A percentile compares a stretch with the other conserved stretches of the same genome.
Conservation (phyloP, 2,113 vertebrate species). For the Catharus bicknelli region DNA sequence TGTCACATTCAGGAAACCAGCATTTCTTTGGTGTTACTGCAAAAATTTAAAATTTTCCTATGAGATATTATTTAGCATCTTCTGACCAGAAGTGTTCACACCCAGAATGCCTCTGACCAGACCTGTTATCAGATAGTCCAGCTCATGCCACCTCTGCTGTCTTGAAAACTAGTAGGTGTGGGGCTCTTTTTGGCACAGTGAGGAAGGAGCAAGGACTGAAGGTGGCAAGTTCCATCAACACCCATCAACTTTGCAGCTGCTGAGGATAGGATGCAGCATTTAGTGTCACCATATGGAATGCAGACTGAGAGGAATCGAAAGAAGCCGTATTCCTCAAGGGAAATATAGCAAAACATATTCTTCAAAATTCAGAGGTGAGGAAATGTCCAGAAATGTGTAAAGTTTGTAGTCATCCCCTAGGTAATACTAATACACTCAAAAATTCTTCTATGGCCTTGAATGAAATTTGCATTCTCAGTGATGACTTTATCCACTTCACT, state of each 20-base stretch:
- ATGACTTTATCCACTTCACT: not conserved
- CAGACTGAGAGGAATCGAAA: slow-evolving; percentile 2
- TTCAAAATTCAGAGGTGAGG: slow-evolving; percentile 4
- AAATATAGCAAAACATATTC: not conserved
- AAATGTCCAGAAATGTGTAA: not conserved
- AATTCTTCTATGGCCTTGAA: not conserved
- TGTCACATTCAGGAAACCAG: not conserved
- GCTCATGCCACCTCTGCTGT: not conserved
- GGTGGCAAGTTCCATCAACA: slow-evolving; percentile 14
- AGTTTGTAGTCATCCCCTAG: not conserved
- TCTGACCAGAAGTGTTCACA: not conserved
- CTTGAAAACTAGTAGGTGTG: not conserved
- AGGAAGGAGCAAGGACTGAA: slow-evolving; percentile 3
- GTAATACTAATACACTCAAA: not conserved
- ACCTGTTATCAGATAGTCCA: not conserved
- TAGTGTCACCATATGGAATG: not conserved
- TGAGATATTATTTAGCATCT: not conserved
- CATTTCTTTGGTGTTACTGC: not conserved
- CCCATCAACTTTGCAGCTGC: not conserved
- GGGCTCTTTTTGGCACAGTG: not conserved
- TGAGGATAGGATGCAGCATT: not conserved
- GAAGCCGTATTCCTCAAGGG: rapidly evolving
- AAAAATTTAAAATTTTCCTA: not conserved
- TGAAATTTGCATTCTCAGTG: not conserved
- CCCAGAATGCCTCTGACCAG: not conserved